Percentiles rank a stretch among this genome's conserved stretches.
Conservation (phyloP, 2,113 vertebrate species). For the Murina feae region DNA sequence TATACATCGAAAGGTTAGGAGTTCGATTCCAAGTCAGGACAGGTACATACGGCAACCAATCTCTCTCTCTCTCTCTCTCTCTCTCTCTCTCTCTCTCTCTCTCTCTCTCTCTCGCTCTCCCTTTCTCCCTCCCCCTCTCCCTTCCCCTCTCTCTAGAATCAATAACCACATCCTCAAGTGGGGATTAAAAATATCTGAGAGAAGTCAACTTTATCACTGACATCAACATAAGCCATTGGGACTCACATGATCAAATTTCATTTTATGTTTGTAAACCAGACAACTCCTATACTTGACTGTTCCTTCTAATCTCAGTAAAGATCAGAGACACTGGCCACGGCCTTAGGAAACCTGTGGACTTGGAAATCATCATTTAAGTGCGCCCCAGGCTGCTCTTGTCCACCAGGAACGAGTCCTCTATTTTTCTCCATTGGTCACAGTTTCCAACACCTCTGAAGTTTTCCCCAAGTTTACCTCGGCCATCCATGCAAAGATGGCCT, state of each 20-base stretch:
- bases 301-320: constrained; percentile 18
- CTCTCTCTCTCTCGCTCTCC: too few relatives aligned
- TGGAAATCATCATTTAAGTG: background rate
- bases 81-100: too few relatives aligned
- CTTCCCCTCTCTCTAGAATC: too few relatives aligned
- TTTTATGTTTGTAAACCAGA: constrained; percentile 33
- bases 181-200: background rate
- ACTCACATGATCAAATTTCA: constrained; percentile 9
- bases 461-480: background rate
- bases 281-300: background rate
- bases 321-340: background rate
- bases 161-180: background rate
- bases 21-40: background rate
- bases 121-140: background rate
- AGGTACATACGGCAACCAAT: background rate
- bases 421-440: background rate
- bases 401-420: background rate
- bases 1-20: background rate
- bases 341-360: constrained; percentile 28
- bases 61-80: background rate
- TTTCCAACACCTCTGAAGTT: background rate
- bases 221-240: constrained; percentile 1
- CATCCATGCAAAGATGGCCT: background rate
- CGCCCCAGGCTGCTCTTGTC: background rate
- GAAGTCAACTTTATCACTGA: background rate